Base-by-base conservation (phyloP, 2,888 invertebrate species). In the Acanthoscelides obtectus region DNA sequence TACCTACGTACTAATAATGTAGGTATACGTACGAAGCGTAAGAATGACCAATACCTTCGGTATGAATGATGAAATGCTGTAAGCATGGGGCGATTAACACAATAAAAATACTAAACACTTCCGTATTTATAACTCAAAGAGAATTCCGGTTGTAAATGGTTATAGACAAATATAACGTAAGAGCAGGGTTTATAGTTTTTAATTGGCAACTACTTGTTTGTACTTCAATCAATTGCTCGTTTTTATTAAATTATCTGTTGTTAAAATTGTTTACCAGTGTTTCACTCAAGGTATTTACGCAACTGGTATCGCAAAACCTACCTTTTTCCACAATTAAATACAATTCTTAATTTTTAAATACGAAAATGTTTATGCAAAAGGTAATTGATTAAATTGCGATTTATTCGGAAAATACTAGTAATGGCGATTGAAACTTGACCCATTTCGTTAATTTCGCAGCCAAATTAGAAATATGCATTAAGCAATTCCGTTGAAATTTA, bases 271-370 rank as follows among this genome's bases (percentile, higher is more conserved):
- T 67, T 64, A 22, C 65, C 22, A 67, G 68, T 69, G 68, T 21
- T 68, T 4, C 45, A 22, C 69, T 71, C 71, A 71, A 71, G 71
- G 71, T 69, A 63, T 21, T 66, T 27, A 22, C 66, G 64, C 45
- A 65, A 71, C 22, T 67, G 22, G 67, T 64, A 66, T 64, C 45
- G 8, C 67, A 45, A 45, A 45, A 45, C 45, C 45, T 45, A 45
- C 1, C 12, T 45, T 45, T 45, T 45, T 45, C 1, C 17, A 45
- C 45, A 45, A 45, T 45, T 45, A 45, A 12, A 17, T 12, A 45
- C 45, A 45, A 45, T 12, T 3, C 17, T 45, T 3, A 25, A 45
- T 45, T 45, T 45, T 45, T 45, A 45, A 45, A 45, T 45, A 45
- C 45, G 3, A 45, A 45, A 45, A 45, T 45, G 12, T 3, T 45